Conservation (phyloP, 2,888 invertebrate genomes). For the Amblyteles armatorius region DNA sequence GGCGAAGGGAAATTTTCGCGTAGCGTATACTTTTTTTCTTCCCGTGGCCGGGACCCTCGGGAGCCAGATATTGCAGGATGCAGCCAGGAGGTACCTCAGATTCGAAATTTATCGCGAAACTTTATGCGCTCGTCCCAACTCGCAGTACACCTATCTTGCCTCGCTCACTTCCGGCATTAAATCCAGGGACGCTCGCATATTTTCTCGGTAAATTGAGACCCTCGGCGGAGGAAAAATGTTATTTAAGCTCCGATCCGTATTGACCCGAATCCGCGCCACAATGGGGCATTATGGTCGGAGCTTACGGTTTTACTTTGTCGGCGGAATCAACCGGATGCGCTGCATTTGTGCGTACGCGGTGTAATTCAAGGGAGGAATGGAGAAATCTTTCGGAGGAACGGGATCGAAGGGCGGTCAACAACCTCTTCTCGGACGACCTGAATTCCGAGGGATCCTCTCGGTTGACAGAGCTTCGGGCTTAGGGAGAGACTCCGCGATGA, state of each 20-base stretch:
- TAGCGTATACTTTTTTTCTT: slow-evolving; percentile 53
- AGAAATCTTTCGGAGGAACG: slow-evolving; percentile 17
- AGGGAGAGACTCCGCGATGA: slow-evolving; percentile 21
- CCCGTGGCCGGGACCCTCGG: slow-evolving; percentile 33
- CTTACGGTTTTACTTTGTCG: slow-evolving; percentile 12
- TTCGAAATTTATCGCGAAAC: slow-evolving; percentile 69
- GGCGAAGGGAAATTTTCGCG: slow-evolving; percentile 46
- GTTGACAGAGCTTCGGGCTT: slow-evolving; percentile 30
- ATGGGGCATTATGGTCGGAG: not conserved
- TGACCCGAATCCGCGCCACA: slow-evolving; percentile 15
- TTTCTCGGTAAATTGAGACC: slow-evolving; percentile 48
- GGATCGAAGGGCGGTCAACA: slow-evolving; percentile 16
- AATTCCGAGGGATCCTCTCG: slow-evolving; percentile 21
- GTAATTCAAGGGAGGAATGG: not conserved
- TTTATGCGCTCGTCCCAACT: slow-evolving; percentile 61
- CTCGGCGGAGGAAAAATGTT: slow-evolving; percentile 14
- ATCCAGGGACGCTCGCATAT: slow-evolving; percentile 48
- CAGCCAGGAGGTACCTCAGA: slow-evolving; percentile 61
- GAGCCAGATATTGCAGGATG: slow-evolving; percentile 62
- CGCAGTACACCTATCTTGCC: slow-evolving; percentile 52
- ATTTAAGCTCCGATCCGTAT: slow-evolving; percentile 24
- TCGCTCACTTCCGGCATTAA: slow-evolving; percentile 55
- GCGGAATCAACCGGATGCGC: not conserved
- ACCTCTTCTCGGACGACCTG: slow-evolving; percentile 36
- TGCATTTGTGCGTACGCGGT: not conserved